Base-by-base conservation (phyloP, 2,113 vertebrate species). In the Tachysurus fulvidraco region DNA sequence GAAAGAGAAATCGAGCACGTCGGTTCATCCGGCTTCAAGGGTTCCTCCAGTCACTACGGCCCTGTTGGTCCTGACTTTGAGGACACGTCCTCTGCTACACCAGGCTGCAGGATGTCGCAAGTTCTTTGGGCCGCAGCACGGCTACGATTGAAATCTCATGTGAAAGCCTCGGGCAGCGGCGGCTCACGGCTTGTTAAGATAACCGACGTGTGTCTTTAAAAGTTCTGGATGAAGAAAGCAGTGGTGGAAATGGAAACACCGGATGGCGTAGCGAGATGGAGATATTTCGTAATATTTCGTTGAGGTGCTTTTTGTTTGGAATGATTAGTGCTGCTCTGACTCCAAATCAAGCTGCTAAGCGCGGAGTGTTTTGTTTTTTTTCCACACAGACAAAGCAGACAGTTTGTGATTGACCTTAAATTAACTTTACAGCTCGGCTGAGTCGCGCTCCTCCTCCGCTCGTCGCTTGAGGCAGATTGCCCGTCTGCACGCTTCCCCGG, bases 341-440 rank as follows among this genome's bases (percentile, higher is more conserved):
- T 11, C 44, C 79, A 62, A 83, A 87, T 85, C 86, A 82, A 76
- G 76, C 62, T n/a, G 36, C 55, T 50, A 2, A 6, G 80, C 59
- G 30, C 25, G 23, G 83, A 71, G 60, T 25, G 46, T n/a, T n/a
- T n/a, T n/a, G 21, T 21, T 5, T 57, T 2, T 77, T 28, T 5
- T 12, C 4, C 10, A 0, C 36, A 59, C 28, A 30, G 60, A 60
- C 11, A 67, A 79, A 64, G 84, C 81, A 83, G 62, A 88, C 67
- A 78, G 83, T 77, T 36, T 83, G 54, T 59, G 81, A 88, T 73
- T 91, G 90, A 92, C 91, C 92, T 92, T 87, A 55, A 91, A 89
- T 92, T 86, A 92, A 92, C 91, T 91, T 90, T 91, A 85, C 91
- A 87, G 86, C 85, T 80, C 88, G 67, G 81, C 85, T 84, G 71